phyloP scores from a whole-genome alignment of 2,888 invertebrate genomes.

The Drosophila paramelanica region DNA sequence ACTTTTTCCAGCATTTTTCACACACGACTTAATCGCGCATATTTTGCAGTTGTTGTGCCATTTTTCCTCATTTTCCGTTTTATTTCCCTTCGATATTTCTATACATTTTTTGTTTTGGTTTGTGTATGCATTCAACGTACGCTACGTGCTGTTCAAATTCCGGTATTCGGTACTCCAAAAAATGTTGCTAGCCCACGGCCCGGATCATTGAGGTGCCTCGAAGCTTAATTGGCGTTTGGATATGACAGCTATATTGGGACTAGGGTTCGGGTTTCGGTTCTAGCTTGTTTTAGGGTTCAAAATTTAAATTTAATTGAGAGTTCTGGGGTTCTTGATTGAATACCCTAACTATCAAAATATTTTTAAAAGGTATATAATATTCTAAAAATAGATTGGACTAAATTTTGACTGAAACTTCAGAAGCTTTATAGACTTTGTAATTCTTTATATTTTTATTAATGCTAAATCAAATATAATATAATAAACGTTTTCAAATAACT shows the following conservation, averaged over 20 bases:
- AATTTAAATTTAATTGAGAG: conserved; percentile 65
- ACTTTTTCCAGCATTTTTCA: conserved; percentile 31
- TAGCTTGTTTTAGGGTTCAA: conserved; percentile 15
- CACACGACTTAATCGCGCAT: conserved; percentile 51
- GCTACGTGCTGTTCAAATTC: conserved; percentile 38
- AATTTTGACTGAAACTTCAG: too few relatives aligned
- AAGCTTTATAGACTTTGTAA: too few relatives aligned
- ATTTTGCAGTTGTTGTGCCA: conserved; percentile 40
- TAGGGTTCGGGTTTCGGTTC: conserved; percentile 2
- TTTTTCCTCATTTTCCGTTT: conserved; percentile 3
- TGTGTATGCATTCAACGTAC: conserved; percentile 58
- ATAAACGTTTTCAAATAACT: too few relatives aligned
- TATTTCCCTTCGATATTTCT: conserved; percentile 14
- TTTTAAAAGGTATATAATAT: neutral
- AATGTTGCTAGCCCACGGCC: conserved; percentile 19
- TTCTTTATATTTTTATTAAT: too few relatives aligned
- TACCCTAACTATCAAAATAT: conserved; percentile 10
- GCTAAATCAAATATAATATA: neutral
- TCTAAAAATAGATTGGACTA: too few relatives aligned
- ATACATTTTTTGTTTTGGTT: conserved; percentile 9
- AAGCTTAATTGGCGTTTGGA: conserved; percentile 75
- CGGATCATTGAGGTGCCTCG: conserved; percentile 58
- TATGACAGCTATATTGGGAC: conserved; percentile 59
- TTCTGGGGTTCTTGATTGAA: conserved; percentile 2
- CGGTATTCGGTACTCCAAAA: conserved; percentile 5